Evolutionary conservation across 2,113 vertebrate species (phyloP).

Genomic region (Nesogale talazaci): DNA sequence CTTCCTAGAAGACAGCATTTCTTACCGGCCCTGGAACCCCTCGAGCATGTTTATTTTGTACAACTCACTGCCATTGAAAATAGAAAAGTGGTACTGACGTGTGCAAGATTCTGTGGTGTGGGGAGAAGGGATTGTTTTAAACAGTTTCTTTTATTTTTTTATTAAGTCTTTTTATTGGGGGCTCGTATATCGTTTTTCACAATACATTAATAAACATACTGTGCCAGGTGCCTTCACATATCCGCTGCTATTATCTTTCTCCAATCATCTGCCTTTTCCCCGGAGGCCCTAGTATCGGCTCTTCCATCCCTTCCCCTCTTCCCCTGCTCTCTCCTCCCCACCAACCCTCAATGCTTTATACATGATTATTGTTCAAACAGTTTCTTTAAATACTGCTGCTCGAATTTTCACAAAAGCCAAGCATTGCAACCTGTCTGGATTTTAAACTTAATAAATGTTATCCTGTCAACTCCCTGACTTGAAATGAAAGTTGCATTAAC

Average conservation of each 20-base stretch:
- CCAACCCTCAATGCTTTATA: too few relatives aligned
- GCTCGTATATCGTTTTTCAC: too few relatives aligned
- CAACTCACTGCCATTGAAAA: neutral
- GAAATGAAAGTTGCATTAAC: constrained; percentile 81
- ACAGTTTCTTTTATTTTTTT: neutral
- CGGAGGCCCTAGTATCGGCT: too few relatives aligned
- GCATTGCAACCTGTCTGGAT: constrained; percentile 68
- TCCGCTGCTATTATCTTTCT: too few relatives aligned
- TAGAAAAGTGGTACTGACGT: neutral
- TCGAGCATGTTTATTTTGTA: neutral
- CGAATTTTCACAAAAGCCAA: constrained; percentile 17
- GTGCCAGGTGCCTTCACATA: too few relatives aligned
- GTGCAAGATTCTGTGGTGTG: neutral
- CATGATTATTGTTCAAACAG: too few relatives aligned
- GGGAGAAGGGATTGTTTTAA: constrained; percentile 40
- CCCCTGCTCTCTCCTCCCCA: too few relatives aligned
- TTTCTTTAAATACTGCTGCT: neutral
- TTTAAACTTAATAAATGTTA: constrained; percentile 72
- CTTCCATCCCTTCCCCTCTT: too few relatives aligned
- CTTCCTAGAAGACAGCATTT: neutral
- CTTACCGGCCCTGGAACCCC: neutral
- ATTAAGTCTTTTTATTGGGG: too few relatives aligned
- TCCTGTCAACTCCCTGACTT: constrained; percentile 73
- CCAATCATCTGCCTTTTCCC: too few relatives aligned
- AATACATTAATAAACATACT: too few relatives aligned